Conservation (phyloP, 2,888 invertebrate species). For the Leptogaster cylindrica region DNA sequence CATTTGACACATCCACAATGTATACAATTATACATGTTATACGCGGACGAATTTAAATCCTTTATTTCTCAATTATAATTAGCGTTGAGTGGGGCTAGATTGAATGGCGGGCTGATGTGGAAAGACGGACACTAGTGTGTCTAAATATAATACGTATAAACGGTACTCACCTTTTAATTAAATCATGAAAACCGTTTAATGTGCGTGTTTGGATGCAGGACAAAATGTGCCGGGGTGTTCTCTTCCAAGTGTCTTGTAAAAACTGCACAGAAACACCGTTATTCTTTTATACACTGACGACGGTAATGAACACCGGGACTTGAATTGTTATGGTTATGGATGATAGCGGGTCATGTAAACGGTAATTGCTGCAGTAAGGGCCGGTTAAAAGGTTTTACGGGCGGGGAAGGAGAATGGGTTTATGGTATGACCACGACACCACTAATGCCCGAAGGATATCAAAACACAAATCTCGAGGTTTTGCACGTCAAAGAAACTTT, state of each 20-base stretch:
- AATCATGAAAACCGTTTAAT: constrained; percentile 34
- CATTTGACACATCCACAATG: no score
- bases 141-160: neutral
- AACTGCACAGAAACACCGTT: neutral
- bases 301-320: neutral
- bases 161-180: constrained; percentile 30
- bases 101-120: neutral
- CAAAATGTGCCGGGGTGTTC: neutral
- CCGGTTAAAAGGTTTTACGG: no score
- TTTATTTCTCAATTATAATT: neutral
- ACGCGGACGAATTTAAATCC: neutral
- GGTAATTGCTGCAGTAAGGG: no score
- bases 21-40: neutral
- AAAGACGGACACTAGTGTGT: neutral
- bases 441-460: neutral
- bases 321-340: no score
- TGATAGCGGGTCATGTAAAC: no score
- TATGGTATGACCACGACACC: neutral
- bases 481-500: neutral
- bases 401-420: neutral
- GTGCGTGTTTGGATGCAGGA: constrained; percentile 22
- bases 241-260: neutral
- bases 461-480: constrained; percentile 23
- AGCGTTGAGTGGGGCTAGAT: neutral
- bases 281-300: neutral